Base-by-base conservation (phyloP, 2,888 invertebrate genomes). In the Platycheirus rosarum region DNA sequence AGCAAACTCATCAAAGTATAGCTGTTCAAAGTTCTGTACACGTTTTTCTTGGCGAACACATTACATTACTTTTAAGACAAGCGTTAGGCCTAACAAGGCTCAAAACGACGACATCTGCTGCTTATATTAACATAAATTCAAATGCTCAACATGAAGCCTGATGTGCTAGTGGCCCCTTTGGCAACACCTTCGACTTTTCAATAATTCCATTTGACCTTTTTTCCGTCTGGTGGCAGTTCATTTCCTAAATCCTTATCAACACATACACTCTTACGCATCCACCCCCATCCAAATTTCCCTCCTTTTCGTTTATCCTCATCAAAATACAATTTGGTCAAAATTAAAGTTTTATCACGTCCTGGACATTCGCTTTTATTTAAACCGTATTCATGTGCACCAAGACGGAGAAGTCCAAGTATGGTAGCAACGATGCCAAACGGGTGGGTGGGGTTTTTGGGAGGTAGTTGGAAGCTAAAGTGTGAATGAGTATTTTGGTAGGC, bases 311-410 rank as follows among this genome's bases (percentile, higher is more conserved):
- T 49, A 48, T 82, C 68, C 78, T 78, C 78, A 78, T 84, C 73
- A 84, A 84, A 84, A 78, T 70, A 65, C 73, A 77, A 77, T 85
- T 80, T 84, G 76, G 62, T 65, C 26, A 68, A 78, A 84, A 79
- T 85, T 85, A 85, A 85, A 85, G 85, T 85, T 85, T 84, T 84
- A 85, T 85, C 85, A 85, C 85, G 85, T 85, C 49, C 78, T 46
- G 66, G 63, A 75, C 77, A 84, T 80, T 79, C 63, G 35, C 55
- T 42, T 44, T 23, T 60, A 55, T 46, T 63, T 20, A 55, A 37
- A 49, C 35, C 23, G 20, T 48, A 63, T 63, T 63, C 63, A 48
- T 63, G 48, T 63, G 48, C 48, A 35, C 46, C n/a, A n/a, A n/a
- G n/a, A 63, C 35, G 32, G 20, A 49, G 37, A 49, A 63, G 48